These are phyloP conservation scores for Calliopsis andreniformis DNA, from an alignment of 1,140 invertebrate genomes.

Conservation along the genomic window DNA sequence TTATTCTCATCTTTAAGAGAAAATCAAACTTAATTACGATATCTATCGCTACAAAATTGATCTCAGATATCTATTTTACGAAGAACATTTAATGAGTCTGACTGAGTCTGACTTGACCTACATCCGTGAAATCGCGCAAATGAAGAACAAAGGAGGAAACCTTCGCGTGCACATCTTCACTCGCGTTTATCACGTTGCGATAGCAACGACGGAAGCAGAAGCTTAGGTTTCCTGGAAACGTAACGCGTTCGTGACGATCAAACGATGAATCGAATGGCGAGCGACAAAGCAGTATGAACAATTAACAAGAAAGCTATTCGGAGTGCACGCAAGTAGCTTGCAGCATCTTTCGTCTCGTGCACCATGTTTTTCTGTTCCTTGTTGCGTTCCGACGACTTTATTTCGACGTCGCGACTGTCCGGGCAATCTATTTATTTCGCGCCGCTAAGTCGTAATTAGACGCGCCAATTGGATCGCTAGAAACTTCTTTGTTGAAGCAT, in stretches of 20 bases:
- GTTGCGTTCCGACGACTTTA: neutral
- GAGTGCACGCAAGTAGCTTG: neutral
- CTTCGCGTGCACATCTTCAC: neutral
- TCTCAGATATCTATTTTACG: too few relatives aligned
- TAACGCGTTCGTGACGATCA: neutral
- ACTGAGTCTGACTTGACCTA: neutral
- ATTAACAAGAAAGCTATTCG: neutral
- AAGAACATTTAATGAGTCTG: too few relatives aligned
- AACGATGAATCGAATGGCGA: neutral
- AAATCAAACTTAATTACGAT: neutral
- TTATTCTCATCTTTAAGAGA: too few relatives aligned
- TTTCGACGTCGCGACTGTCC: neutral
- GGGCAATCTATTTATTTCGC: conserved; percentile 38
- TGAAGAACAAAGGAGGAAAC: neutral
- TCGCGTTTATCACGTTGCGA: conserved; percentile 15
- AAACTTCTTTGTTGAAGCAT: neutral
- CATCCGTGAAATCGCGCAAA: neutral
- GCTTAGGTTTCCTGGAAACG: conserved; percentile 13
- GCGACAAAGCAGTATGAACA: neutral
- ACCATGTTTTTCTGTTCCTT: neutral
- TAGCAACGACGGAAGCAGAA: conserved; percentile 23
- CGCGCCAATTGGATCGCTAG: neutral
- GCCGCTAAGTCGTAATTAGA: conserved; percentile 33
- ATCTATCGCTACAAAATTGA: neutral
- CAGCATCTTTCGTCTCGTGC: too few relatives aligned